Evolutionary conservation across 2,797 vertebrate genomes (phyloP), one percentile per base, ranked within the genome.

Genomic region (Epinephelus coioides): DNA sequence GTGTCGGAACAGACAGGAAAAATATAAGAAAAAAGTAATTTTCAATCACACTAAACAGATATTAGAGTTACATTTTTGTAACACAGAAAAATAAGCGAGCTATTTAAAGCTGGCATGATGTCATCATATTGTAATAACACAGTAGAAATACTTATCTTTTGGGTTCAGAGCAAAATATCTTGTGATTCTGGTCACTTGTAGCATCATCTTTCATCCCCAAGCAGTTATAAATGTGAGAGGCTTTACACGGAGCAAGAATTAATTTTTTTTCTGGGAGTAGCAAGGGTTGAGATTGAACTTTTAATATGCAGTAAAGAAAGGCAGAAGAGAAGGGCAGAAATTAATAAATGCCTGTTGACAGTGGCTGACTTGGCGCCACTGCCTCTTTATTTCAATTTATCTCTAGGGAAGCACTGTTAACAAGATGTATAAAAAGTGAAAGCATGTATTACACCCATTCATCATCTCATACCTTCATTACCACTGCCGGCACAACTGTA

Each of bases 351-450:
- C 18, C 44, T 73, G 81, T 90, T 91, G 87, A 92, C 69, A 66
- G 79, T 59, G 60, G 88, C 81, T 70, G 85, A 89, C 74, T 87
- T 83, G 79, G 79, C 47, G 5, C 73, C 82, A 50, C 71, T 46
- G 85, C 84, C 81, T 88, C 86, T 93, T 94, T 91, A 91, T 95
- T 93, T 90, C 85, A 86, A 78, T 92, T 91, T 78, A 92, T 93
- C 92, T 91, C 84, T 57, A 53, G 81, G 82, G 88, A 90, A 85
- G 70, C 84, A 76, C 83, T 87, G 89, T 94, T 95, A 95, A 95
- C 91, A 94, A 94, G 94, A 94, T 90, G 91, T 92, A 91, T 94
- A 95, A 94, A 94, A 96, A 94, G 88, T 92, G 92, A 94, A 93
- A 84, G 90, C 80, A 73, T 74, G 86, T 93, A 94, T 95, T 95